Evolutionary conservation across 2,113 vertebrate species (phyloP).

Genomic region (Blennius ocellaris): DNA sequence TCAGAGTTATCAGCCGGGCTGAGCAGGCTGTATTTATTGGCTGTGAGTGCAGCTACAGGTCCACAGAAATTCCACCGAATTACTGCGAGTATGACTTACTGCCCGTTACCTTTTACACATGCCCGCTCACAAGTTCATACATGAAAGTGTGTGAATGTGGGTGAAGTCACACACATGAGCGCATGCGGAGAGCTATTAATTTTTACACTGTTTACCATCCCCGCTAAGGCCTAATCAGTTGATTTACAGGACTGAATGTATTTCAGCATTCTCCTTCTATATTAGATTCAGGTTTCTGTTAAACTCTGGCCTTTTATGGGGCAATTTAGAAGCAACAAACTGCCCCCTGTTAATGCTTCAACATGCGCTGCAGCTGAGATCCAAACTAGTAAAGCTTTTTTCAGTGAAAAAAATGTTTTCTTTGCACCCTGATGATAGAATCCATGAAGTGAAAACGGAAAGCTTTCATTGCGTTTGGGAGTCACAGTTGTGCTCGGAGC

Average conservation of each 20-base stretch:
- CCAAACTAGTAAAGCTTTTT: conserved; percentile 48
- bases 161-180: conserved; percentile 50
- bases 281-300: conserved; percentile 65
- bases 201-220: conserved; percentile 65
- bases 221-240: conserved; percentile 55
- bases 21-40: conserved; percentile 68
- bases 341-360: conserved; percentile 42
- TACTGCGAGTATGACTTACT: conserved; percentile 60
- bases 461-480: too few species aligned
- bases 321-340: conserved; percentile 63
- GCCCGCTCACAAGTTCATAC: conserved; percentile 25
- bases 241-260: conserved; percentile 69
- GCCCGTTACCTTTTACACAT: conserved; percentile 49
- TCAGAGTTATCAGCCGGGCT: conserved; percentile 58
- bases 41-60: conserved; percentile 49
- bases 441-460: too few species aligned
- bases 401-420: conserved; percentile 35
- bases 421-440: conserved; percentile 23
- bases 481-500: too few species aligned
- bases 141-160: conserved; percentile 47
- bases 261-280: conserved; percentile 58
- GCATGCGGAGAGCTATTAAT: conserved; percentile 46
- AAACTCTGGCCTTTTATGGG: conserved; percentile 66
- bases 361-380: conserved; percentile 39
- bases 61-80: conserved; percentile 67